Evolutionary conservation across 2,888 invertebrate species (phyloP).

Genomic region (Pedicia rivosa): DNA sequence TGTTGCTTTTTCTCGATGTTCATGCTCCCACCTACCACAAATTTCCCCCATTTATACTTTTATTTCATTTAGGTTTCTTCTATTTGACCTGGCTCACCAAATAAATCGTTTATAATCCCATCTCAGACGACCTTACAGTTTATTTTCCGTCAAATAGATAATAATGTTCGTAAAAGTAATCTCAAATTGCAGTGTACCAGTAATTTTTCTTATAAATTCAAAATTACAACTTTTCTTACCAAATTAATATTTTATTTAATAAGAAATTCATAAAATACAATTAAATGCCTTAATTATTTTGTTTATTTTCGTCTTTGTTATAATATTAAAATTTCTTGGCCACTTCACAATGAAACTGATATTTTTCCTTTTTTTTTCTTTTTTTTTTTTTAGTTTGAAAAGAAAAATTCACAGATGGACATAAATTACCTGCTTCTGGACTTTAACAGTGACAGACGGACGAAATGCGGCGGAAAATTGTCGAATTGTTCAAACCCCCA

Average conservation of each 20-base stretch:
- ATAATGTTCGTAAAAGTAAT: conserved; percentile 6
- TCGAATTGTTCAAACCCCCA: conserved; percentile 8
- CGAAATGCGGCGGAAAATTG: conserved; percentile 10
- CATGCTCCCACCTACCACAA: neutral
- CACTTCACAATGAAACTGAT: neutral
- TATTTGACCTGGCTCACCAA: conserved; percentile 5
- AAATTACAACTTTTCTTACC: neutral
- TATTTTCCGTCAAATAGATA: conserved; percentile 9
- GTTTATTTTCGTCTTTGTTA: too few relatives aligned
- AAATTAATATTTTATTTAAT: neutral
- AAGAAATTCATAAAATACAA: neutral
- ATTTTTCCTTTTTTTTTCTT: neutral
- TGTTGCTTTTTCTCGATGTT: neutral
- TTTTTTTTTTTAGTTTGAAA: neutral
- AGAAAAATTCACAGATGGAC: too few relatives aligned
- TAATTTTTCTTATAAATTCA: neutral
- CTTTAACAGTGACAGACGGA: conserved; percentile 8
- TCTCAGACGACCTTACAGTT: conserved; percentile 10
- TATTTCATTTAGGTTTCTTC: neutral
- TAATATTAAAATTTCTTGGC: too few relatives aligned
- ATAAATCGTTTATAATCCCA: conserved; percentile 9
- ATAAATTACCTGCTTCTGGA: conserved; percentile 2
- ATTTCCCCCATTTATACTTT: neutral
- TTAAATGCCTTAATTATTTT: neutral
- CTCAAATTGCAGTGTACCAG: too few relatives aligned